A percentile compares a stretch with the other conserved stretches of the same genome.
These are phyloP conservation scores for Drosophila sechellia DNA, from an alignment of 1,140 invertebrate genomes.

Conservation along the genomic window DNA sequence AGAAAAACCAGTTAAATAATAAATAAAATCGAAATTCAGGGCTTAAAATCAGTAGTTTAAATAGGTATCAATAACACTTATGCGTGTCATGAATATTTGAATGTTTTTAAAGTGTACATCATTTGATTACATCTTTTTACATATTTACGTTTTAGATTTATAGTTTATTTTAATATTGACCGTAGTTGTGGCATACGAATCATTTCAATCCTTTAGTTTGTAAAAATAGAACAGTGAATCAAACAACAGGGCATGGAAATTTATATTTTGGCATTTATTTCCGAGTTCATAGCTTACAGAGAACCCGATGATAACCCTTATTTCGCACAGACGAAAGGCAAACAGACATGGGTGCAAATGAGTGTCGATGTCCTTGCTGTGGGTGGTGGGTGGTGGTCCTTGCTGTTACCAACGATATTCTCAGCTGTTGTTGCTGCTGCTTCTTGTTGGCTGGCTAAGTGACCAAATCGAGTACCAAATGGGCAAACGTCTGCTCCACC, in stretches of 20 bases:
- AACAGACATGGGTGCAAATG: constrained; percentile 75
- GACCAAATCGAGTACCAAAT: constrained; percentile 60
- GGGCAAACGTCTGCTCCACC: constrained; percentile 69
- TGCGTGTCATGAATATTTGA: too few relatives aligned
- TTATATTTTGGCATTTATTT: neutral
- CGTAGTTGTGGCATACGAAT: neutral
- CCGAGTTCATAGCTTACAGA: neutral
- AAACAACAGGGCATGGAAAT: neutral
- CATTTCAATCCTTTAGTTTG: neutral
- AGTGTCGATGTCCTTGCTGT: constrained; percentile 46
- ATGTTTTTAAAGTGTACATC: too few relatives aligned
- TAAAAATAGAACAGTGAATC: neutral
- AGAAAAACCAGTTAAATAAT: neutral
- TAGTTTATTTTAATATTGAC: neutral
- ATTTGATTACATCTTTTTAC: neutral
- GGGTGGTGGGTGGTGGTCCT: constrained; percentile 10
- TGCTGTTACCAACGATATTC: constrained; percentile 21
- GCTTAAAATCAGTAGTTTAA: too few relatives aligned
- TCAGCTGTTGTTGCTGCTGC: constrained; percentile 30
- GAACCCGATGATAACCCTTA: constrained; percentile 7
- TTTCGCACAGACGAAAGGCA: constrained; percentile 20
- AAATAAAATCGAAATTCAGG: too few relatives aligned
- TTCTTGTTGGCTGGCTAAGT: constrained; percentile 66
- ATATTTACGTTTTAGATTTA: neutral
- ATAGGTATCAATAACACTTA: too few relatives aligned